These are phyloP conservation scores for Zalophus californianus DNA, from an alignment of 2,797 vertebrate genomes.

Conservation along the genomic window DNA sequence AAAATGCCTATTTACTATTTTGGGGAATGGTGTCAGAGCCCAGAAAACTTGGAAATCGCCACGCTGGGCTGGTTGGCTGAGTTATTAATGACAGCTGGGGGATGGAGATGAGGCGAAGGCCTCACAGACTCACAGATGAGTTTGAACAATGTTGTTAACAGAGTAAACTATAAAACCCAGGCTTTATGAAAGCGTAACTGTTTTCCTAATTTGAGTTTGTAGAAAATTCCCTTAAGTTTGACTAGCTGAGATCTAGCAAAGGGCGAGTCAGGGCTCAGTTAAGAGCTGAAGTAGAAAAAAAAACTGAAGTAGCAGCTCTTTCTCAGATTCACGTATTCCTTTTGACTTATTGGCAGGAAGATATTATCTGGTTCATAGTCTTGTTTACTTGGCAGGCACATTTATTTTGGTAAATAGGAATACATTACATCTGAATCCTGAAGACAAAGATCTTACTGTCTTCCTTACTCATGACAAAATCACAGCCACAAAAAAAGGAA, in stretches of 20 bases:
- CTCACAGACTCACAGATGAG: background rate
- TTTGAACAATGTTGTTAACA: conserved; percentile 34
- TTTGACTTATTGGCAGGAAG: conserved; percentile 47
- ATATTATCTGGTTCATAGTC: conserved; percentile 43
- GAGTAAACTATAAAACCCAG: background rate
- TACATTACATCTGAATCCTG: conserved; percentile 7
- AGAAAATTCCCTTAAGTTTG: background rate
- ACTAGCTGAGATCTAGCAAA: conserved; percentile 13
- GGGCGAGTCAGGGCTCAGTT: background rate
- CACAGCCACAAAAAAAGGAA: conserved; percentile 16
- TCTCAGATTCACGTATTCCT: conserved; percentile 57
- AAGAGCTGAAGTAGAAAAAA: background rate
- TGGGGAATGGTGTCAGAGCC: background rate
- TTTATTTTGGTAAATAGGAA: conserved; percentile 36
- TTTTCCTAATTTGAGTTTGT: conserved; percentile 48
- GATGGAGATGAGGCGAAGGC: background rate
- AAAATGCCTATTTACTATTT: conserved; percentile 5
- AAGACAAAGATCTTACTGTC: conserved; percentile 58
- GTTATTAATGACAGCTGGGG: background rate
- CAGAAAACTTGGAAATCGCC: background rate
- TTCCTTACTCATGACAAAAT: conserved; percentile 27
- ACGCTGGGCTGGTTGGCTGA: background rate
- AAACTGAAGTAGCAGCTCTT: background rate
- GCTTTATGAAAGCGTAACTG: background rate
- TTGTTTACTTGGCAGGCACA: conserved; percentile 43